Evolutionary conservation across 1,140 invertebrate species (phyloP).

Genomic region (Hormaphis cornu): DNA sequence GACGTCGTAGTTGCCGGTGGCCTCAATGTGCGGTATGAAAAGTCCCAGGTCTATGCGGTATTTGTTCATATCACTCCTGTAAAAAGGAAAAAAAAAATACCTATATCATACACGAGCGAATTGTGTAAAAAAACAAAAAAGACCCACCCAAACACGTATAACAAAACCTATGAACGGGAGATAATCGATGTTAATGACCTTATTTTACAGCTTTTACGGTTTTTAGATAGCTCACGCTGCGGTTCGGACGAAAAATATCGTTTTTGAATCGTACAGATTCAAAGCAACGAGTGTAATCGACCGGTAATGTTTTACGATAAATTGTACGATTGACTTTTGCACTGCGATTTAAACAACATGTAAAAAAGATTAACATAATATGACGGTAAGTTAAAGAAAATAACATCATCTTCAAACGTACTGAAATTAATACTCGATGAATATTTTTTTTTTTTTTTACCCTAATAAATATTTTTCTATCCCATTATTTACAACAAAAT

Average conservation of each 20-base stretch:
- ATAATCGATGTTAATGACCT: background rate
- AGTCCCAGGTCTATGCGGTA: slow-evolving; percentile 53
- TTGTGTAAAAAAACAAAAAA: background rate
- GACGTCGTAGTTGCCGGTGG: slow-evolving; percentile 61
- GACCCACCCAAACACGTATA: background rate
- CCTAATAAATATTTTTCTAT: too few relatives aligned
- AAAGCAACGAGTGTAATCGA: too few relatives aligned
- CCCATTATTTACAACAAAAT: too few relatives aligned
- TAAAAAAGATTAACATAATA: too few relatives aligned
- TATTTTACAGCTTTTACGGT: background rate
- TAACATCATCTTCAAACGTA: too few relatives aligned
- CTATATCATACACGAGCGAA: background rate
- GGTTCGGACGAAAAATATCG: too few relatives aligned
- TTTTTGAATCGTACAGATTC: too few relatives aligned
- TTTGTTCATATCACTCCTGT: slow-evolving; percentile 55
- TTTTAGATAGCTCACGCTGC: too few relatives aligned
- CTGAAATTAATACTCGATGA: background rate
- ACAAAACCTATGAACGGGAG: background rate
- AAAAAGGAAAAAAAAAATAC: background rate
- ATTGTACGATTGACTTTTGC: too few relatives aligned
- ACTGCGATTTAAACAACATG: too few relatives aligned
- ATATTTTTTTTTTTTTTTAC: background rate
- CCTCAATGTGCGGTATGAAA: slow-evolving; percentile 56
- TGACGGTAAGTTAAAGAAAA: too few relatives aligned
- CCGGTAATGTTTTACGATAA: too few relatives aligned